Base-by-base conservation (phyloP, 2,113 vertebrate species). In the Tupaia chinensis region DNA sequence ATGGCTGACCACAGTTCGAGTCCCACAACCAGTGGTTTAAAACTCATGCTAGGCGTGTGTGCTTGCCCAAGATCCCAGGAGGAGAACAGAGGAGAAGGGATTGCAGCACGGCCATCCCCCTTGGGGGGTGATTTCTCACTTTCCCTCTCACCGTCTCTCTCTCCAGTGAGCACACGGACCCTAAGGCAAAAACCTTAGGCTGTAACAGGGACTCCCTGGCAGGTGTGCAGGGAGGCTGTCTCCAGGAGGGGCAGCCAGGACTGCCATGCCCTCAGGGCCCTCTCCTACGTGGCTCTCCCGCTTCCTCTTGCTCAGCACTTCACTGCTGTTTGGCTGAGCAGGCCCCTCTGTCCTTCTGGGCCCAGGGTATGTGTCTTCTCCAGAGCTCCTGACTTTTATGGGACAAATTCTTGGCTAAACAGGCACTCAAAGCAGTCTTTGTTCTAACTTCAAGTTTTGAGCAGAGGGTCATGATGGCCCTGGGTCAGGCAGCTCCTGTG, bases 201-300 rank as follows among this genome's bases (percentile, higher is more conserved):
- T 2, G 3, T 22, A 27, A 60, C 11, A n/a, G 65, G 56, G 66
- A 34, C 72, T 22, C 25, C 63, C 25, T 72, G 44, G 10, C 60
- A 15, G 54, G n/a, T 3, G 6, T 61, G 54, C n/a, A 5, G 65
- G 0, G 22, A 77, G 0, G n/a, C n/a, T n/a, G n/a, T n/a, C 19
- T 29, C 65, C 16, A 11, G 4, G 84, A 44, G 9, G n/a, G 5
- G 2, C 32, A 63, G 0, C 22, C 10, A 17, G 22, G 61, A 2
- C 14, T 53, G 6, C 19, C 13, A 7, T 11, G 9, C 3, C 54
- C 22, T 61, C 32, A 12, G 9, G 60, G 69, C 25, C 86, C 27
- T n/a, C 70, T 61, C 65, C 15, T 44, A 56, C 23, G 29, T 68
- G 5, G 0, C 19, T 83, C 34, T 27, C 9, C n/a, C 12, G 0